phyloP scores from a whole-genome alignment of 1,140 invertebrate species.

The Cydia strobilella region DNA sequence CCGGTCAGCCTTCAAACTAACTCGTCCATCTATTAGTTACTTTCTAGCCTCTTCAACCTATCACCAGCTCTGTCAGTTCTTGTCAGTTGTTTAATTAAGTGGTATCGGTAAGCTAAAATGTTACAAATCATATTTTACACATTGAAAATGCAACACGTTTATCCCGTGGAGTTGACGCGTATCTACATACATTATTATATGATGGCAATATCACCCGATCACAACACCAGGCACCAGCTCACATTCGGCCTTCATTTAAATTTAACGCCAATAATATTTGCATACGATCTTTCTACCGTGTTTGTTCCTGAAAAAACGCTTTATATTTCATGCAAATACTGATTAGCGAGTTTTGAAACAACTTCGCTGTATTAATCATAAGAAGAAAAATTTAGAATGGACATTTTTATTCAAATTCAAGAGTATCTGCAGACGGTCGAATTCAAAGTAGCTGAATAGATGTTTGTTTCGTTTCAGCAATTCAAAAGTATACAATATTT shows the following conservation, averaged over 20 bases:
- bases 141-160: no score
- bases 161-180: no score
- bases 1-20: no score
- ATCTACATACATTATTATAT: not conserved
- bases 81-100: no score
- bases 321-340: not conserved
- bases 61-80: no score
- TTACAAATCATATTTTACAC: no score
- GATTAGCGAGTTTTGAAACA: not conserved
- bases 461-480: not conserved
- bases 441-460: not conserved
- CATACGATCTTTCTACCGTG: not conserved
- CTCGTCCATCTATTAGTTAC: no score
- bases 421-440: not conserved
- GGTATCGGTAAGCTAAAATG: no score
- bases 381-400: not conserved
- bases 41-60: no score
- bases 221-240: not conserved
- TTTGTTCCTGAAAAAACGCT: not conserved
- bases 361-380: not conserved
- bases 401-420: not conserved
- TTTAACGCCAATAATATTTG: constrained; percentile 6
- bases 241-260: not conserved
- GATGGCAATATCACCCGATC: not conserved
- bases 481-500: not conserved